A percentile compares a stretch with the other conserved stretches of the same genome.
Conservation (phyloP, 35 echinoderm and acorn worm species). For the Strongylocentrotus purpuratus region DNA sequence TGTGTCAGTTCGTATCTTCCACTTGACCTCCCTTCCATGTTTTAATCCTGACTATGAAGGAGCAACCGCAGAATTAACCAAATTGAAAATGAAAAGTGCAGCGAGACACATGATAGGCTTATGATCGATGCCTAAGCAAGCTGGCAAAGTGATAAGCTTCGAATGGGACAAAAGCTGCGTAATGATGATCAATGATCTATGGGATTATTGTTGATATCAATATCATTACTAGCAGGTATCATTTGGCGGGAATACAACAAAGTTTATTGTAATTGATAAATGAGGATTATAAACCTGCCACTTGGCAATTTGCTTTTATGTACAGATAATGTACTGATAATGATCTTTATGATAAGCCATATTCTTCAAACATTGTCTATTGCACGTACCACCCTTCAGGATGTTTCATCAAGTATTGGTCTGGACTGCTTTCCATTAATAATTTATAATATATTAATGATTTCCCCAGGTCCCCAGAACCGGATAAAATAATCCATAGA, state of each 20-base stretch:
- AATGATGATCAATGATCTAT: background rate
- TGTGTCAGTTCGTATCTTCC: too few species aligned
- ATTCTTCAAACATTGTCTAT: too few species aligned
- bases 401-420: too few species aligned
- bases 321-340: background rate
- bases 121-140: background rate
- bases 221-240: background rate
- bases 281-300: background rate
- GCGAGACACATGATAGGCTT: background rate
- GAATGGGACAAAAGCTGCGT: background rate
- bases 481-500: too few species aligned
- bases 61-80: too few species aligned
- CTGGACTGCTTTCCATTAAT: too few species aligned
- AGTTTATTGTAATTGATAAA: background rate
- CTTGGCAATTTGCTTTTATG: background rate
- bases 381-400: too few species aligned
- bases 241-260: background rate
- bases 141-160: background rate
- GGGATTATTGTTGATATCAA: background rate
- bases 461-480: too few species aligned
- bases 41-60: too few species aligned
- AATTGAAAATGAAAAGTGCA: background rate
- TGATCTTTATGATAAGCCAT: too few species aligned
- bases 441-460: too few species aligned
- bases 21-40: too few species aligned